These are phyloP conservation scores for Ranitomeya imitator DNA, from an alignment of 2,113 vertebrate species.

Conservation along the genomic window DNA sequence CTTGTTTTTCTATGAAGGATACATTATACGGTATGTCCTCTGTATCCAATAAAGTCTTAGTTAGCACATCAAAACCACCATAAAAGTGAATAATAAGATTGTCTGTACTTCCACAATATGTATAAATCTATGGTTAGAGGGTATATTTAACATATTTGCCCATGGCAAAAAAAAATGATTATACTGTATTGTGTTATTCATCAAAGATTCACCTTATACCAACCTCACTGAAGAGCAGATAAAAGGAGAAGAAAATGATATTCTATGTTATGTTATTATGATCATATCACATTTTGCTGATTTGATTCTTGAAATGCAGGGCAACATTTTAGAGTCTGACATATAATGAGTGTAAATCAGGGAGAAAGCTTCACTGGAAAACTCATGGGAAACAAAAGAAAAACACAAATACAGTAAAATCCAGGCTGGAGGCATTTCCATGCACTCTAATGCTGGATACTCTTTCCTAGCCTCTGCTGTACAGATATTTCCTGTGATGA, in stretches of 20 bases:
- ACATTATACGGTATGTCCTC: background rate
- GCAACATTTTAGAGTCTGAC: background rate
- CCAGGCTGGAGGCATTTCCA: conserved; percentile 8
- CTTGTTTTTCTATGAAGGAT: background rate
- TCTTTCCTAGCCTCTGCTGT: background rate
- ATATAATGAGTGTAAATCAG: background rate
- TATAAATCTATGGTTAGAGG: conserved; percentile 5
- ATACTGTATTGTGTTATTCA: background rate
- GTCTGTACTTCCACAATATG: background rate
- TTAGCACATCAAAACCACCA: background rate
- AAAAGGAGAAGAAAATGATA: background rate
- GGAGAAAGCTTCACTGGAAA: background rate
- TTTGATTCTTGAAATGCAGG: background rate
- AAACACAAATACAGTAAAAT: background rate
- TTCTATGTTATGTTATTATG: background rate
- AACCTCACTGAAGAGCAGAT: background rate
- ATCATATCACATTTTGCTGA: background rate
- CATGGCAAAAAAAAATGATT: background rate
- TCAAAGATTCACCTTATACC: background rate
- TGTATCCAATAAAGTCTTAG: background rate
- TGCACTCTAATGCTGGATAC: background rate
- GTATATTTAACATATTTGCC: background rate
- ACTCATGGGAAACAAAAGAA: background rate
- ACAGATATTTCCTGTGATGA: background rate
- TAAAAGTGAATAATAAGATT: conserved; percentile 3